Evolutionary conservation across 2,113 vertebrate species (phyloP).

Genomic region (Microcebus ravelobensis): DNA sequence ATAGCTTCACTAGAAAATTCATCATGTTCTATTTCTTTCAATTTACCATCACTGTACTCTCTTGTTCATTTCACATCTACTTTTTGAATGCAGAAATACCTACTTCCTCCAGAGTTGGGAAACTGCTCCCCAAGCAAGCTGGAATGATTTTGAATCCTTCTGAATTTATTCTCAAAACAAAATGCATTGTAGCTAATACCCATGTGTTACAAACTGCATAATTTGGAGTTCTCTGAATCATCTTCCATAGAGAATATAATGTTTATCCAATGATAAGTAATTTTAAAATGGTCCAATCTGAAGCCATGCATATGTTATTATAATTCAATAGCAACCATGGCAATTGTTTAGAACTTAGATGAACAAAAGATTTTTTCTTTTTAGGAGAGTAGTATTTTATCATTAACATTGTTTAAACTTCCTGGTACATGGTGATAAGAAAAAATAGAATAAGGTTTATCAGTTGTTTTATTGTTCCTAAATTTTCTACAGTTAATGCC

Average conservation of each 20-base stretch:
- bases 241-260: neutral
- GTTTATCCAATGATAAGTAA: conserved; percentile 1
- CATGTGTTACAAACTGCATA: neutral
- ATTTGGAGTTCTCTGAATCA: conserved; percentile 21
- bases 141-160: neutral
- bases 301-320: conserved; percentile 15
- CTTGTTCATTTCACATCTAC: neutral
- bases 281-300: neutral
- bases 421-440: neutral
- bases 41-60: neutral
- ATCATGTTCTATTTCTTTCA: neutral
- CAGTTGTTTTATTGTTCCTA: neutral
- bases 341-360: neutral
- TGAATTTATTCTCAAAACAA: neutral
- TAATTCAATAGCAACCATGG: neutral
- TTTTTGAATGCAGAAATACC: neutral
- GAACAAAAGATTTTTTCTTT: neutral
- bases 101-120: neutral
- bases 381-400: neutral
- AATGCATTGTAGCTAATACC: neutral
- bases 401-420: neutral
- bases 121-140: neutral
- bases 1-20: conserved; percentile 25
- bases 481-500: neutral
- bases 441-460: neutral